Base-by-base conservation (phyloP, 2,113 vertebrate genomes). In the Hemicordylus capensis region DNA sequence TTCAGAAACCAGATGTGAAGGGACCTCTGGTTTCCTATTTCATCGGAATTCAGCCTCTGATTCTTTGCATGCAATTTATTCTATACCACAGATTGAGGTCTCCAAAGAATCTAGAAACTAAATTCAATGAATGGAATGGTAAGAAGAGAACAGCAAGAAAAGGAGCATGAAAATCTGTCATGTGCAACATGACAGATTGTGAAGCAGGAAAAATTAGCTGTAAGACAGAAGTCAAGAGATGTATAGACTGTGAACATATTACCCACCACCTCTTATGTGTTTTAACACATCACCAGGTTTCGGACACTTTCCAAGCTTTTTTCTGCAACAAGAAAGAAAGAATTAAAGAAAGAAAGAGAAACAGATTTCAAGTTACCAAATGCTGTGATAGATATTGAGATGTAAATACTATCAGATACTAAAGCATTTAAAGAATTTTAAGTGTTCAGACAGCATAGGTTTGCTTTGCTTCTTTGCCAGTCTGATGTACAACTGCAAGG, bases 401-500 rank as follows among this genome's bases (percentile, higher is more conserved):
- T 77, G 37, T 39, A 34, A 24, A 37, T 4, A 37, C n/a, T 58
- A 3, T 76, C n/a, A 34, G 19, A 56, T 3, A 22, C n/a, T 51
- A 54, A 54, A 54, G 11, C 56, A n/a, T 8, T 76, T 58, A 54
- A 37, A 59, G 54, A 66, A 44, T 17, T 73, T 83, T 81, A 83
- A 76, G 48, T 89, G 6, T n/a, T 59, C 72, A 26, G 70, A 63
- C 46, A 59, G 86, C 76, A 70, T 48, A 6, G 20, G 76, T 12
- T 87, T 28, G 69, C 73, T 12, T 87, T 28, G 69, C 73, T n/a
- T 85, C 1, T n/a, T 15, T 54, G 77, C 1, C 74, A 22, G 74
- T 92, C 83, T 61, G 73, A 64, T 11, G 15, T 3, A 58, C 24
- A 78, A 28, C 12, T 85, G 63, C 56, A 66, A 22, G 58, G 82